phyloP scores from a whole-genome alignment of 2,888 invertebrate genomes.

The Falcaria lacertinaria region DNA sequence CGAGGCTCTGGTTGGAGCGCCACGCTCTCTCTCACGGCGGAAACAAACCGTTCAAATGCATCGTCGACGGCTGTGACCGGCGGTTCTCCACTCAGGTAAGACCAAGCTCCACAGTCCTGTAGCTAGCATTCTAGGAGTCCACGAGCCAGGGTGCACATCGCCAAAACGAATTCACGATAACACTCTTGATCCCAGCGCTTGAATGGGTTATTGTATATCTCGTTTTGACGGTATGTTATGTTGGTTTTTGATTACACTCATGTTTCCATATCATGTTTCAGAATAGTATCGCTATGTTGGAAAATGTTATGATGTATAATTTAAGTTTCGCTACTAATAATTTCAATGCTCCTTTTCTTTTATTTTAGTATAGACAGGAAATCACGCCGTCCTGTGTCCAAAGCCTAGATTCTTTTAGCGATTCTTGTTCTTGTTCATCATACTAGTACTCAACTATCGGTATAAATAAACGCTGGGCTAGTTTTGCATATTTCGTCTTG shows the following conservation, averaged over 20 bases:
- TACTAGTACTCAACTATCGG: no score
- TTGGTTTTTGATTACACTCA: slow-evolving; percentile 20
- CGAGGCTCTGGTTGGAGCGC: slow-evolving; percentile 94
- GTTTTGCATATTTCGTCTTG: no score
- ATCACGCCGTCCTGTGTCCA: no score
- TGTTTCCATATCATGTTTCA: not conserved
- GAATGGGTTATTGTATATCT: slow-evolving; percentile 35
- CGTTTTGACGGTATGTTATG: slow-evolving; percentile 33
- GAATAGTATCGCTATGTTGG: not conserved
- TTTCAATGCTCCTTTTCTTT: not conserved
- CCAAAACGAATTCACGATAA: slow-evolving; percentile 39
- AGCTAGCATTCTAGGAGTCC: slow-evolving; percentile 6
- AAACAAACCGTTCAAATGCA: slow-evolving; percentile 96
- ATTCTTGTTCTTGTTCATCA: no score
- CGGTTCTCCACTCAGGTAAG: slow-evolving; percentile 92
- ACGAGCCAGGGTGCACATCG: slow-evolving; percentile 20
- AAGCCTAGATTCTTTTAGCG: no score
- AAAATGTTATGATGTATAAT: not conserved
- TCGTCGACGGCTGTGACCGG: slow-evolving; percentile 95
- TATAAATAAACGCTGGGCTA: no score
- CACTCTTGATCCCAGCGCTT: slow-evolving; percentile 14
- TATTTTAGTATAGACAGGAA: no score
- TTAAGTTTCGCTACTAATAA: not conserved
- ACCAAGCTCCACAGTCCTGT: slow-evolving; percentile 31
- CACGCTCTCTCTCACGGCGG: slow-evolving; percentile 95